Conservation (phyloP, 64 coral and sea anemone species). For the Dendrophyllia cribrosa region DNA sequence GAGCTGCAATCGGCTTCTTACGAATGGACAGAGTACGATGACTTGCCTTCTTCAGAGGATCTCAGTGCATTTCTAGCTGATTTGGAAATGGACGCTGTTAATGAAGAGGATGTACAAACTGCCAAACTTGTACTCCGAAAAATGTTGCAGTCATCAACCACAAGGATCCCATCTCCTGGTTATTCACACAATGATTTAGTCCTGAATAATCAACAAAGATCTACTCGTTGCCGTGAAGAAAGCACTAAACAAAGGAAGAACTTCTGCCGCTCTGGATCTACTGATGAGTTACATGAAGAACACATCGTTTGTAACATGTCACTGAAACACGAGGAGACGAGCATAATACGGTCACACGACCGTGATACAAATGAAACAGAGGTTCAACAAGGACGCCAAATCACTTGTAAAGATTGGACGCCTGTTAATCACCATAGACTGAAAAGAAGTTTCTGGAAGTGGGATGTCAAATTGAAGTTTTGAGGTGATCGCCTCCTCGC, state of each 20-base stretch:
- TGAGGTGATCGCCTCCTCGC: background rate
- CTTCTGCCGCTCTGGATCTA: too few species aligned
- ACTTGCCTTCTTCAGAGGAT: slow-evolving; percentile 77
- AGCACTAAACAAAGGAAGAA: too few species aligned
- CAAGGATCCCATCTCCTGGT: background rate
- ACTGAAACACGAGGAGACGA: too few species aligned
- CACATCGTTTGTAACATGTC: too few species aligned
- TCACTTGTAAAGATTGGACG: background rate
- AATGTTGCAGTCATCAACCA: background rate
- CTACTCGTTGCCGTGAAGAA: too few species aligned
- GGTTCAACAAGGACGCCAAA: too few species aligned
- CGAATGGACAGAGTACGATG: background rate
- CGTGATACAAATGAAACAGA: too few species aligned
- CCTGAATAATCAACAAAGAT: too few species aligned
- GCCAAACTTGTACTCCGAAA: background rate
- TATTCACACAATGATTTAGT: background rate
- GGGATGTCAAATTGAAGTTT: background rate
- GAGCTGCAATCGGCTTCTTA: too few species aligned
- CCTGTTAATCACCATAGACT: background rate
- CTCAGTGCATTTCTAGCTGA: slow-evolving; percentile 70
- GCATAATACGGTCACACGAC: too few species aligned
- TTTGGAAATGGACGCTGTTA: slow-evolving; percentile 19
- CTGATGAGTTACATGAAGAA: too few species aligned
- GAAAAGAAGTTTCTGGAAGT: background rate
- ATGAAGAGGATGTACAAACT: background rate